phyloP scores from a whole-genome alignment of 2,113 vertebrate species.

The Pseudolaguvia tuberculata region DNA sequence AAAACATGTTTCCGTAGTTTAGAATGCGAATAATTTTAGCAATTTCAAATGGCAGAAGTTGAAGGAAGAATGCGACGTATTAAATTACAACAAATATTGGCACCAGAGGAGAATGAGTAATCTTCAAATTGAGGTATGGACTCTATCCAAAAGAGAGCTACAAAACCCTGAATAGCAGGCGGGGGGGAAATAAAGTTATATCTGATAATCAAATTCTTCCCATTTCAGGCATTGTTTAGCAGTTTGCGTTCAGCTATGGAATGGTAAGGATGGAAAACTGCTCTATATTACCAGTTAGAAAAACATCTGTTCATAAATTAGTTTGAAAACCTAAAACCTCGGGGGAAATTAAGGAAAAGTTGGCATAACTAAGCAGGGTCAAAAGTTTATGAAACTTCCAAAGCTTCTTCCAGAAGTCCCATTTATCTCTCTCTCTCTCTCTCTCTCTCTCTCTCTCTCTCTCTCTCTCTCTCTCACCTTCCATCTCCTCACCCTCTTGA shows the following conservation, averaged over 20 bases:
- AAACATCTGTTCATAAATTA: constrained; percentile 45
- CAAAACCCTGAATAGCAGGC: constrained; percentile 19
- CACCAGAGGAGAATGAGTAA: constrained; percentile 36
- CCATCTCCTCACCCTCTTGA: constrained; percentile 53
- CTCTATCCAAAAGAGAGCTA: constrained; percentile 37
- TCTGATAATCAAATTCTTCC: constrained; percentile 43
- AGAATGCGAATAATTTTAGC: constrained; percentile 32
- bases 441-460: constrained; percentile 54
- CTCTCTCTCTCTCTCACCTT: constrained; percentile 65
- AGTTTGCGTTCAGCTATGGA: constrained; percentile 24
- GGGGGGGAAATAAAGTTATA: constrained; percentile 16
- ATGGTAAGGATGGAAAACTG: constrained; percentile 24
- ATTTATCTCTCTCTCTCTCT: constrained; percentile 63
- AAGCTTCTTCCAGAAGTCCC: constrained; percentile 58
- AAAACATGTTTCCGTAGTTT: constrained; percentile 23
- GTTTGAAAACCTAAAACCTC: constrained; percentile 56
- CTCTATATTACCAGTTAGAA: constrained; percentile 38
- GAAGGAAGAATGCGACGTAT: constrained; percentile 24
- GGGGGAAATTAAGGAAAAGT: constrained; percentile 58
- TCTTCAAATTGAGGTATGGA: constrained; percentile 45
- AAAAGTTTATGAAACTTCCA: constrained; percentile 69
- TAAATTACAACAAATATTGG: constrained; percentile 47
- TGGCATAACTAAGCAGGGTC: constrained; percentile 61
- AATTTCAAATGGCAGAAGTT: constrained; percentile 24
- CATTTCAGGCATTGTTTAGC: constrained; percentile 17